Percentiles rank a stretch among this genome's conserved stretches.
Evolutionary conservation across 2,888 invertebrate species (phyloP).

Genomic region (Acanthosepion esculentum): DNA sequence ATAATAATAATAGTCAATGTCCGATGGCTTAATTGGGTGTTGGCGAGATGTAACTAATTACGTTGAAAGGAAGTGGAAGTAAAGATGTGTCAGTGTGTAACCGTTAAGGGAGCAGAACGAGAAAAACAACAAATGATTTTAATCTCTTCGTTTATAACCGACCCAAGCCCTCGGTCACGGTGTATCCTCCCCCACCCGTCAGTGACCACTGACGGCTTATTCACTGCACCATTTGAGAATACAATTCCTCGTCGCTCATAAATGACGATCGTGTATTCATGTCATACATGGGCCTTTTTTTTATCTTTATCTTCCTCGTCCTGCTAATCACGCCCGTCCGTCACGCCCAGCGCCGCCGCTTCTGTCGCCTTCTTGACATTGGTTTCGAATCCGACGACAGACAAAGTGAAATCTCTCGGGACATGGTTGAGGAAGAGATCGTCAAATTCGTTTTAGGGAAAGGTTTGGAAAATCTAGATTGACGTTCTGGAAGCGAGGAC

Average conservation of each 20-base stretch:
- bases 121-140: conserved; percentile 33
- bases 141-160: not conserved
- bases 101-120: not conserved
- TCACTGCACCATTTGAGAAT: not conserved
- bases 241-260: conserved; percentile 9
- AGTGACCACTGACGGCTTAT: not conserved
- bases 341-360: not conserved
- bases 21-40: not conserved
- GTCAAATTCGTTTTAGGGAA: conserved; percentile 10
- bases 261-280: not conserved
- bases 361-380: not conserved
- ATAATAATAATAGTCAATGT: conserved; percentile 12
- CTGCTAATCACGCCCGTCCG: not conserved
- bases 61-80: not conserved
- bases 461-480: not conserved
- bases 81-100: not conserved
- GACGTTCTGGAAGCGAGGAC: not conserved
- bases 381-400: not conserved
- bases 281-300: not conserved
- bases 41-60: conserved; percentile 8
- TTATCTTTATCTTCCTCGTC: not conserved
- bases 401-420: not conserved
- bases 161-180: not conserved
- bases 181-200: not conserved
- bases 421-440: not conserved